A percentile compares a stretch with the other conserved stretches of the same genome.
phyloP scores from a whole-genome alignment of 2,113 vertebrate genomes.

The Petromus typicus region DNA sequence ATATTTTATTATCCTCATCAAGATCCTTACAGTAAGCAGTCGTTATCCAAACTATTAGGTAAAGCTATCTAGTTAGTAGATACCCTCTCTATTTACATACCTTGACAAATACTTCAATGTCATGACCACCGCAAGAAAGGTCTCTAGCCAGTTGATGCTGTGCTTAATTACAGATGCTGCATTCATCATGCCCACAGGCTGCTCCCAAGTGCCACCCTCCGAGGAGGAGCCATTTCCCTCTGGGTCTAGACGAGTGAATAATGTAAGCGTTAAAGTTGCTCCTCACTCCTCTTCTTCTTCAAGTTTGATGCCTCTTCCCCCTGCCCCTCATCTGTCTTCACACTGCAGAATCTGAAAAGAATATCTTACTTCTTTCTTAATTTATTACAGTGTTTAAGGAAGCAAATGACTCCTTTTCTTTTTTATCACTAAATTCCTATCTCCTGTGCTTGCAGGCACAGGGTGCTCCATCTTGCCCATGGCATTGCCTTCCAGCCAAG shows the following conservation, averaged over 20 bases:
- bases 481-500: conserved; percentile 19
- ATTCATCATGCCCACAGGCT: neutral
- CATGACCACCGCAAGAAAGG: conserved; percentile 30
- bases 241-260: neutral
- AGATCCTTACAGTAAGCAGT: conserved; percentile 1
- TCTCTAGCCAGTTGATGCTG: neutral
- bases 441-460: neutral
- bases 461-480: conserved; percentile 2
- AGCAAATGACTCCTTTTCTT: conserved; percentile 66
- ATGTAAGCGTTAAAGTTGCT: neutral
- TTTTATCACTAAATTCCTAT: conserved; percentile 43
- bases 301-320: neutral
- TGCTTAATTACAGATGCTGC: neutral
- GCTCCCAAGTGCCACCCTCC: neutral
- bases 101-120: conserved; percentile 7
- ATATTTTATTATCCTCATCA: neutral
- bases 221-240: neutral
- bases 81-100: neutral
- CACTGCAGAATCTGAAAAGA: conserved; percentile 27
- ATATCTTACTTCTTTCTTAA: conserved; percentile 65
- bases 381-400: conserved; percentile 61
- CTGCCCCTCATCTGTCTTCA: conserved; percentile 41
- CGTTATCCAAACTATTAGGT: neutral
- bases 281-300: neutral
- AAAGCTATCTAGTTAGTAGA: conserved; percentile 4